These are phyloP conservation scores for Colistium nudipinnis DNA, from an alignment of 2,113 vertebrate species.

Conservation along the genomic window DNA sequence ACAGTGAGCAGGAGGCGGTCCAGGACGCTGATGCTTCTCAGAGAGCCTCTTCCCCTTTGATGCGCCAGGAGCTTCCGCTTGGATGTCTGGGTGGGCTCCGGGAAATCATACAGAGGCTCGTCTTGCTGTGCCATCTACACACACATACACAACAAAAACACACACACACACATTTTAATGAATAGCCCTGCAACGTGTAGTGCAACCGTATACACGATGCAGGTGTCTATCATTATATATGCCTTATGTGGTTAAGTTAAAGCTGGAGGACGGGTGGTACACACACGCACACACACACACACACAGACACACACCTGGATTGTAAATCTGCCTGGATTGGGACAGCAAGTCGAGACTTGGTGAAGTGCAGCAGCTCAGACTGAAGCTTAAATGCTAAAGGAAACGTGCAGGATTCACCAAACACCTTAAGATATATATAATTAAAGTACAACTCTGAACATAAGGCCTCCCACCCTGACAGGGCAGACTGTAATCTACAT, in stretches of 20 bases:
- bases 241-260: constrained; percentile 26
- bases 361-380: constrained; percentile 48
- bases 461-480: too few relatives aligned
- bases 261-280: constrained; percentile 14
- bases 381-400: constrained; percentile 37
- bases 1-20: constrained; percentile 89
- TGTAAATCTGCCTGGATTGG: constrained; percentile 59
- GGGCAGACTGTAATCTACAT: constrained; percentile 5
- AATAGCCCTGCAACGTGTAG: background rate
- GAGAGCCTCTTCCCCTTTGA: constrained; percentile 71
- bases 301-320: constrained; percentile 48
- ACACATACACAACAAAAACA: background rate
- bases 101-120: constrained; percentile 85
- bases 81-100: constrained; percentile 64
- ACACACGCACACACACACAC: constrained; percentile 4
- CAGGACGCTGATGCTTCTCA: constrained; percentile 84
- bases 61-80: constrained; percentile 42
- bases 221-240: constrained; percentile 28
- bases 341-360: constrained; percentile 78
- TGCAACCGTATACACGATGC: background rate
- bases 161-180: constrained; percentile 1
- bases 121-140: constrained; percentile 78
- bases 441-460: background rate
- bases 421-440: background rate
- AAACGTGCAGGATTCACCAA: constrained; percentile 4